phyloP scores from a whole-genome alignment of 2,113 vertebrate genomes.

The Protomyctophum bolini region DNA sequence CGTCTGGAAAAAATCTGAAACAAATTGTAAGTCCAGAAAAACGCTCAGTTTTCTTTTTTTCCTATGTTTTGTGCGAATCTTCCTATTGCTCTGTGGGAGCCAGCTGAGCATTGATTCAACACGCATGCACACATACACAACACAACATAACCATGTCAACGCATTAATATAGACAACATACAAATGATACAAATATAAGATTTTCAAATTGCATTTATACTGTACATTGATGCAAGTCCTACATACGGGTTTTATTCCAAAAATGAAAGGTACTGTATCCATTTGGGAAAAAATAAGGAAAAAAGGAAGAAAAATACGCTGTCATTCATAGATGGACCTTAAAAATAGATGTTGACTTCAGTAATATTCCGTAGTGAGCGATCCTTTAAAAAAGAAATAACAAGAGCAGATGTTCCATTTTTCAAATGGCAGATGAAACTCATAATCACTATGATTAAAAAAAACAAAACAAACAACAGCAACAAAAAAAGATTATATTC shows the following conservation, averaged over 20 bases:
- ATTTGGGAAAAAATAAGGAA: not conserved
- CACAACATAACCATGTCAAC: not conserved
- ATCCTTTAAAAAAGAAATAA: not conserved
- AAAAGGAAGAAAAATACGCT: slow-evolving; percentile 12
- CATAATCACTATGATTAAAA: not conserved
- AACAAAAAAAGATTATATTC: too few relatives aligned
- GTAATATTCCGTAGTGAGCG: not conserved
- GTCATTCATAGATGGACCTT: not conserved
- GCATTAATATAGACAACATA: not conserved
- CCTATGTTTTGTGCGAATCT: not conserved
- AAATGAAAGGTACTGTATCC: not conserved
- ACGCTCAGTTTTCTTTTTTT: slow-evolving; percentile 1
- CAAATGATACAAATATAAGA: slow-evolving; percentile 2
- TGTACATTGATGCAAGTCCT: slow-evolving; percentile 20
- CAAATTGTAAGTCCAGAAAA: not conserved
- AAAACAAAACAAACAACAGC: not conserved
- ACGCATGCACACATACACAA: not conserved
- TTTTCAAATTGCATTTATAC: slow-evolving; percentile 24
- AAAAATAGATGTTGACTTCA: not conserved
- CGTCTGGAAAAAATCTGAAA: not conserved
- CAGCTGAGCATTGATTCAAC: not conserved
- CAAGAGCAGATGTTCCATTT: not conserved
- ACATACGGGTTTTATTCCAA: slow-evolving; percentile 21
- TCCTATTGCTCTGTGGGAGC: not conserved
- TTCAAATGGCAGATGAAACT: not conserved